Conservation (phyloP, 2,113 vertebrate species). For the Sebastes fasciatus region DNA sequence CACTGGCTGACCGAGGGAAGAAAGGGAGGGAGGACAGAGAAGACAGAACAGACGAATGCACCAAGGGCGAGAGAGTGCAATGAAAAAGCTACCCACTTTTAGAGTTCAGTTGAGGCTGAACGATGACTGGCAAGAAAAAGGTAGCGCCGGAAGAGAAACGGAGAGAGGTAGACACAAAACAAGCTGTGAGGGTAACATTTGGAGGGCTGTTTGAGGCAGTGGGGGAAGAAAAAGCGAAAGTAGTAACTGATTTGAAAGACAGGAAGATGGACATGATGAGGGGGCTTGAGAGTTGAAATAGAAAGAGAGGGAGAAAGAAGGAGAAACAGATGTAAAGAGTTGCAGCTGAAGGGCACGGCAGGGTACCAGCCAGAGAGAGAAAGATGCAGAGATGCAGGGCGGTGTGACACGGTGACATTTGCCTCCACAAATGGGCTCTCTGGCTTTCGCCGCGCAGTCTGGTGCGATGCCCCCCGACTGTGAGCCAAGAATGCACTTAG, state of each 20-base stretch:
- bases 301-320: slow-evolving; percentile 49
- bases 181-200: slow-evolving; percentile 52
- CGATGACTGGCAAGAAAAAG: slow-evolving; percentile 54
- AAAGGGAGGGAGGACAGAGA: slow-evolving; percentile 57
- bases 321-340: slow-evolving; percentile 71
- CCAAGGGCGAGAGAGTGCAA: slow-evolving; percentile 38
- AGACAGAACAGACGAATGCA: slow-evolving; percentile 18
- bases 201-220: slow-evolving; percentile 37
- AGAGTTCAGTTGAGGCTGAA: slow-evolving; percentile 49
- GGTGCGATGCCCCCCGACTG: slow-evolving; percentile 81
- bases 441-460: slow-evolving; percentile 88
- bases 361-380: slow-evolving; percentile 75
- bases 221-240: slow-evolving; percentile 40
- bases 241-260: slow-evolving; percentile 63
- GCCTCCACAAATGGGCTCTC: slow-evolving; percentile 93
- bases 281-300: slow-evolving; percentile 76
- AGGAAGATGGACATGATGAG: slow-evolving; percentile 59
- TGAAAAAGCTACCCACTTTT: slow-evolving; percentile 46
- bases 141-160: slow-evolving; percentile 31
- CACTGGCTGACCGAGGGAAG: slow-evolving; percentile 32
- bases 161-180: slow-evolving; percentile 45
- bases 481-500: slow-evolving; percentile 99
- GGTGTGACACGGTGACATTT: slow-evolving; percentile 84
- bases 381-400: slow-evolving; percentile 78
- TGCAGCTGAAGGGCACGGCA: slow-evolving; percentile 76